These are phyloP conservation scores for Drosophila peninsularis DNA, from an alignment of 2,888 invertebrate species.

Conservation along the genomic window DNA sequence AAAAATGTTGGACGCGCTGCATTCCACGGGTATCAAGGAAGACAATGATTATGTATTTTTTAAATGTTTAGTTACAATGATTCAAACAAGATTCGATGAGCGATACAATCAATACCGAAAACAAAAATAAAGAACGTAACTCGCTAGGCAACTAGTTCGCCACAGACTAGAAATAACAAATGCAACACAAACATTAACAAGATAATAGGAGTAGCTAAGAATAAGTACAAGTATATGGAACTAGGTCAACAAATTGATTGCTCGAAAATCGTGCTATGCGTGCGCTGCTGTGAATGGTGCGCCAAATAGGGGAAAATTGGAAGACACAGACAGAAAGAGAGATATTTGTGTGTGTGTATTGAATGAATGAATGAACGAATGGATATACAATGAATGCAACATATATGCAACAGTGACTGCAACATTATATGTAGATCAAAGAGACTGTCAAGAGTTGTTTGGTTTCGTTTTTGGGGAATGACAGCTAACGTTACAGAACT, in stretches of 20 bases:
- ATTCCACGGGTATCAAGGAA: conserved; percentile 85
- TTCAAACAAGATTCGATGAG: conserved; percentile 47
- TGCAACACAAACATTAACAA: conserved; percentile 30
- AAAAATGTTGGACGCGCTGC: conserved; percentile 99
- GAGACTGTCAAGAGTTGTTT: not conserved
- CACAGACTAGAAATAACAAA: conserved; percentile 22
- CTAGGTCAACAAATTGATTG: conserved; percentile 41
- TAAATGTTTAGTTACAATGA: conserved; percentile 77
- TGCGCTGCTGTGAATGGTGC: conserved; percentile 64
- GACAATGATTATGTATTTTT: conserved; percentile 68
- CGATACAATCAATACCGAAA: conserved; percentile 26
- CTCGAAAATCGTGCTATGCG: conserved; percentile 64
- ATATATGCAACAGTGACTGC: not conserved
- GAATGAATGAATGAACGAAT: conserved; percentile 38
- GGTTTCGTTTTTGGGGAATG: conserved; percentile 24
- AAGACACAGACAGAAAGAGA: conserved; percentile 17
- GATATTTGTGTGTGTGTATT: not conserved
- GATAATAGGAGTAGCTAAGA: conserved; percentile 18
- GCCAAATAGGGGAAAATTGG: conserved; percentile 54
- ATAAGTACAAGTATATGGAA: conserved; percentile 17
- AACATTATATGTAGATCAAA: conserved; percentile 24
- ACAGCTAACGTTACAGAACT: conserved; percentile 45
- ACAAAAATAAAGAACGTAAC: conserved; percentile 16
- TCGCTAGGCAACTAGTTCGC: conserved; percentile 42
- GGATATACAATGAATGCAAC: conserved; percentile 25